These are phyloP conservation scores for Drosophila fuyamai DNA, from an alignment of 1,140 invertebrate species.

Conservation along the genomic window DNA sequence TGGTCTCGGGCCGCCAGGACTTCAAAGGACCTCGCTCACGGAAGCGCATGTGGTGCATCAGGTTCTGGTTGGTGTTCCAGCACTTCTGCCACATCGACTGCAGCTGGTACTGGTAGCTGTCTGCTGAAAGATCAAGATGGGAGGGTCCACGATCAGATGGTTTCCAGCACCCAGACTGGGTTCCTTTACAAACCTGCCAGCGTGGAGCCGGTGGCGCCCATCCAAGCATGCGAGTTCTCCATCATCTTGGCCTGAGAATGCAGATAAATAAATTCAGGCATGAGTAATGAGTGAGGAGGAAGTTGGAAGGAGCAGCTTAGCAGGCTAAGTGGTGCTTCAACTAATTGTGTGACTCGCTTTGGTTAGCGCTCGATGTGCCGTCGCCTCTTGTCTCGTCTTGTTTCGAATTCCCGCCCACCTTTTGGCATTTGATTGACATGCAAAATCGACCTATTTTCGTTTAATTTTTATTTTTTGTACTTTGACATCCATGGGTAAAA, in stretches of 20 bases:
- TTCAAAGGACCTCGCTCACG: slow-evolving; percentile 95
- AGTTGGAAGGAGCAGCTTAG: neutral
- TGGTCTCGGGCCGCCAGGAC: slow-evolving; percentile 97
- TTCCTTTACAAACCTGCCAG: slow-evolving; percentile 91
- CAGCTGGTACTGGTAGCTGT: slow-evolving; percentile 96
- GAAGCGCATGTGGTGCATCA: slow-evolving; percentile 95
- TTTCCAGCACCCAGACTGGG: slow-evolving; percentile 4
- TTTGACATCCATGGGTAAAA: neutral
- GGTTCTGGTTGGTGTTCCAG: slow-evolving; percentile 93
- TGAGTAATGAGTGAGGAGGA: slow-evolving; percentile 4
- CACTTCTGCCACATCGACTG: slow-evolving; percentile 98
- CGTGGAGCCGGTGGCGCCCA: slow-evolving; percentile 92
- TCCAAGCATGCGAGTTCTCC: slow-evolving; percentile 95
- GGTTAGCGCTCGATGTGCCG: slow-evolving; percentile 63
- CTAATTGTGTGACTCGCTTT: slow-evolving; percentile 69
- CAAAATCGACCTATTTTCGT: slow-evolving; percentile 68
- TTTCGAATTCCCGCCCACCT: neutral
- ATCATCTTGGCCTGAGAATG: slow-evolving; percentile 92
- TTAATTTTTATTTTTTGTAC: slow-evolving; percentile 43
- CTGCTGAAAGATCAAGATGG: slow-evolving; percentile 85
- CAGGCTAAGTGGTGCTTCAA: slow-evolving; percentile 46
- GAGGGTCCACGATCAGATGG: slow-evolving; percentile 22
- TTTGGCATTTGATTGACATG: slow-evolving; percentile 59
- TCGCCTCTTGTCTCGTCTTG: slow-evolving; percentile 34
- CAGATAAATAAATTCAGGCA: slow-evolving; percentile 9